phyloP scores from a whole-genome alignment of 2,888 invertebrate species.

The Apodemia hepburni region DNA sequence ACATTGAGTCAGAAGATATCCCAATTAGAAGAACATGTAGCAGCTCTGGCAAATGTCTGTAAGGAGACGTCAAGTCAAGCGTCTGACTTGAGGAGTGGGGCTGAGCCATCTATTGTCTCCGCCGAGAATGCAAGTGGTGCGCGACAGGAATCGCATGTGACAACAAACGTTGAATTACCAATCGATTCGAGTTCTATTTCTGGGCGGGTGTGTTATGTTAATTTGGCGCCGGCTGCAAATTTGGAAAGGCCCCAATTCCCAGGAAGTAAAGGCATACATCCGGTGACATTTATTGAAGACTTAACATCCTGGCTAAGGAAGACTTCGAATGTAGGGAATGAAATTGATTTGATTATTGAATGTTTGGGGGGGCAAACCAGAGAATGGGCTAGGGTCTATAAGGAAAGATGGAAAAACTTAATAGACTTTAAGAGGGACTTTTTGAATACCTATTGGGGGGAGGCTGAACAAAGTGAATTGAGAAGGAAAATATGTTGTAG shows the following conservation, averaged over 20 bases:
- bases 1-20: too few relatives aligned
- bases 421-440: background rate
- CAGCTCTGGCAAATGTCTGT: too few relatives aligned
- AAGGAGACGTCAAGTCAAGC: too few relatives aligned
- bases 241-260: background rate
- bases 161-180: too few relatives aligned
- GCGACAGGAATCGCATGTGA: too few relatives aligned
- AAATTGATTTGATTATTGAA: background rate
- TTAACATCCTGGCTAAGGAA: background rate
- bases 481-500: conserved; percentile 13
- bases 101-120: too few relatives aligned
- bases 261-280: background rate
- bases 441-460: conserved; percentile 15
- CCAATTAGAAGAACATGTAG: too few relatives aligned
- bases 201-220: background rate
- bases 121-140: too few relatives aligned
- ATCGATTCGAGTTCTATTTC: too few relatives aligned
- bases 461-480: conserved; percentile 14
- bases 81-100: too few relatives aligned
- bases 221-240: background rate
- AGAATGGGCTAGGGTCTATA: background rate
- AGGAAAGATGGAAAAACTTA: background rate
- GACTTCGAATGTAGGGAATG: background rate
- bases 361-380: background rate
- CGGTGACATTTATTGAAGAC: background rate